These are phyloP conservation scores for Ammodytes marinus DNA, from an alignment of 2,113 vertebrate genomes.

Conservation along the genomic window DNA sequence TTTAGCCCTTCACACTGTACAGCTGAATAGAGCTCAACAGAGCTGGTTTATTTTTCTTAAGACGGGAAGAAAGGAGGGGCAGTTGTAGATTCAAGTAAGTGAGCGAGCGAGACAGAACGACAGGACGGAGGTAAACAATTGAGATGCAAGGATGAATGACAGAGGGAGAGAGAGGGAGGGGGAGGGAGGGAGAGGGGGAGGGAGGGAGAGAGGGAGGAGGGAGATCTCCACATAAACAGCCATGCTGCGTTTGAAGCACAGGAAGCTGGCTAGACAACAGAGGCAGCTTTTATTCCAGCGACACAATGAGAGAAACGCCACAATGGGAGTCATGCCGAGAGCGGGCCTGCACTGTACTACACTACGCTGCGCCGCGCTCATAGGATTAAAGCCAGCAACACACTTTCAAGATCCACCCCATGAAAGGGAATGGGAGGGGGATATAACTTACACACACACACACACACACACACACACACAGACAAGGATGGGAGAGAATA, in stretches of 20 bases:
- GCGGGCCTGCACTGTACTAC: constrained; percentile 77
- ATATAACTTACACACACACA: constrained; percentile 52
- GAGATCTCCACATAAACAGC: constrained; percentile 78
- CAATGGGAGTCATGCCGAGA: constrained; percentile 85
- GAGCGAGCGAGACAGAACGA: constrained; percentile 39
- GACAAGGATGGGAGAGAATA: constrained; percentile 24
- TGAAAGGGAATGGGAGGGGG: constrained; percentile 73
- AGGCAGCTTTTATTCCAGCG: constrained; percentile 82
- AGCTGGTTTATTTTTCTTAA: constrained; percentile 75
- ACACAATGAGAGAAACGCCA: constrained; percentile 81
- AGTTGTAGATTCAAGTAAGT: constrained; percentile 36
- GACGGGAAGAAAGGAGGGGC: constrained; percentile 47
- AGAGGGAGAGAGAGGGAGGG: constrained; percentile 19
- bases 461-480: constrained; percentile 44
- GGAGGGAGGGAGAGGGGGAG: constrained; percentile 18
- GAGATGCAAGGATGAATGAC: constrained; percentile 64
- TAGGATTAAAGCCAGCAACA: constrained; percentile 80
- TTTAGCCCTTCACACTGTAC: constrained; percentile 40
- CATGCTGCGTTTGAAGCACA: constrained; percentile 80
- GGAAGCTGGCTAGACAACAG: constrained; percentile 88
- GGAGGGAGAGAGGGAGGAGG: constrained; percentile 62
- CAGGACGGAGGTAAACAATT: constrained; percentile 63
- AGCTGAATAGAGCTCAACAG: constrained; percentile 60
- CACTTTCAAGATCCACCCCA: constrained; percentile 74
- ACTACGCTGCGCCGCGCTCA: constrained; percentile 66